A percentile compares a stretch with the other conserved stretches of the same genome.
Evolutionary conservation across 2,888 invertebrate species (phyloP).

Genomic region (Rhaphigaster nebulosa): DNA sequence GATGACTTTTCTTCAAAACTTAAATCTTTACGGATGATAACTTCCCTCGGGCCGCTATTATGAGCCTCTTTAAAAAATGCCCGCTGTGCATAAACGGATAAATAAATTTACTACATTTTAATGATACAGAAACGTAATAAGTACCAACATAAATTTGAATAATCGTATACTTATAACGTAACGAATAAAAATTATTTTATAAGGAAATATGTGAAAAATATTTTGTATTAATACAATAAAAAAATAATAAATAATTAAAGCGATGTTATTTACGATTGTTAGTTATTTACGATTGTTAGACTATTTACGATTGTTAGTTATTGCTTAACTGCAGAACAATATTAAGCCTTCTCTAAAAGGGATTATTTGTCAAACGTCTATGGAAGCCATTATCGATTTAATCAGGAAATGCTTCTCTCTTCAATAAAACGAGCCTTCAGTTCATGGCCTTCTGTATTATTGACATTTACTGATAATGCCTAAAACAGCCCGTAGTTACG

Average conservation of each 20-base stretch:
- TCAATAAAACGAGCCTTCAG: background rate
- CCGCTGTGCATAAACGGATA: background rate
- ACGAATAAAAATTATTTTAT: too few relatives aligned
- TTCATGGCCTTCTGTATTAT: background rate
- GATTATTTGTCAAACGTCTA: background rate
- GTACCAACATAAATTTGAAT: too few relatives aligned
- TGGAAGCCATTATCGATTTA: background rate
- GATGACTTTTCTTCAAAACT: conserved; percentile 32
- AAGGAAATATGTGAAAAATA: too few relatives aligned
- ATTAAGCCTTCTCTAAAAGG: background rate
- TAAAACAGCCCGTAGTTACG: background rate
- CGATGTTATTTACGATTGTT: background rate
- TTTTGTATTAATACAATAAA: too few relatives aligned
- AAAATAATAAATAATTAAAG: background rate
- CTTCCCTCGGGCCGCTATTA: background rate
- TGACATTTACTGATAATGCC: background rate
- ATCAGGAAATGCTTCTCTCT: conserved; percentile 9
- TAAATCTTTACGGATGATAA: conserved; percentile 44
- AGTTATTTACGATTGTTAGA: too few relatives aligned
- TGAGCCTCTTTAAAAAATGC: background rate
- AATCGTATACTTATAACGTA: too few relatives aligned
- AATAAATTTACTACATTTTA: background rate
- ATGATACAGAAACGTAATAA: background rate
- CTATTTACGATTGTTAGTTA: too few relatives aligned
- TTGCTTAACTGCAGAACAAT: background rate